A percentile compares a stretch with the other conserved stretches of the same genome.
Conservation (phyloP, 2,888 invertebrate genomes). For the Eustalomyia histrio region DNA sequence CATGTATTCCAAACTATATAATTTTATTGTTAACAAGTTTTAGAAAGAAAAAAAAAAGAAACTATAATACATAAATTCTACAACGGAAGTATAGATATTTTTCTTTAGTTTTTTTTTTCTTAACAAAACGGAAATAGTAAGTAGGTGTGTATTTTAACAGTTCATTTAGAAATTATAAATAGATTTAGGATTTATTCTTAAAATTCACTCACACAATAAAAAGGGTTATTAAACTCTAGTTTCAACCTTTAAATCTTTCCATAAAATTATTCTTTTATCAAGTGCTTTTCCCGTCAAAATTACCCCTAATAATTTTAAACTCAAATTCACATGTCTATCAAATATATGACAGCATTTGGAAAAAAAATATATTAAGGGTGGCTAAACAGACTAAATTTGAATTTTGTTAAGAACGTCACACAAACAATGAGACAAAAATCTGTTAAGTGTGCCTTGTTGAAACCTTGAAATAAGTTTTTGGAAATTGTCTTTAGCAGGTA, state of each 20-base stretch:
- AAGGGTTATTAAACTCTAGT: constrained; percentile 33
- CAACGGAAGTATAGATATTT: constrained; percentile 24
- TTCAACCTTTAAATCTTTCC: constrained; percentile 13
- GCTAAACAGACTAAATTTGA: neutral
- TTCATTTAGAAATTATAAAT: constrained; percentile 24
- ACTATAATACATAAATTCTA: neutral
- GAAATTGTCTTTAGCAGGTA: constrained; percentile 45
- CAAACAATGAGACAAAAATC: neutral
- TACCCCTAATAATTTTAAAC: constrained; percentile 12
- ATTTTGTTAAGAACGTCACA: neutral
- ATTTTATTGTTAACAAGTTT: constrained; percentile 23
- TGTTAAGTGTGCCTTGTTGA: neutral
- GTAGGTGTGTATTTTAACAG: constrained; percentile 48
- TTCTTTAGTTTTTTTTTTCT: neutral
- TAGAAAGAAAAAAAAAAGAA: neutral
- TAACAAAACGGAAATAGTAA: constrained; percentile 45
- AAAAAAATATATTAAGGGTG: constrained; percentile 41
- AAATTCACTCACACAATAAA: constrained; percentile 15
- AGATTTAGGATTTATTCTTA: constrained; percentile 1
- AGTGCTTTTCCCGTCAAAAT: constrained; percentile 9
- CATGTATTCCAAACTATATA: neutral
- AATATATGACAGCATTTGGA: constrained; percentile 55
- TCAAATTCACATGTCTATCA: constrained; percentile 60
- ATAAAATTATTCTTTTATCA: constrained; percentile 6
- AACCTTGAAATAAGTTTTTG: constrained; percentile 30